Evolutionary conservation across 2,113 vertebrate species (phyloP), one percentile per base, ranked within the genome.

Genomic region (Rynchops niger): DNA sequence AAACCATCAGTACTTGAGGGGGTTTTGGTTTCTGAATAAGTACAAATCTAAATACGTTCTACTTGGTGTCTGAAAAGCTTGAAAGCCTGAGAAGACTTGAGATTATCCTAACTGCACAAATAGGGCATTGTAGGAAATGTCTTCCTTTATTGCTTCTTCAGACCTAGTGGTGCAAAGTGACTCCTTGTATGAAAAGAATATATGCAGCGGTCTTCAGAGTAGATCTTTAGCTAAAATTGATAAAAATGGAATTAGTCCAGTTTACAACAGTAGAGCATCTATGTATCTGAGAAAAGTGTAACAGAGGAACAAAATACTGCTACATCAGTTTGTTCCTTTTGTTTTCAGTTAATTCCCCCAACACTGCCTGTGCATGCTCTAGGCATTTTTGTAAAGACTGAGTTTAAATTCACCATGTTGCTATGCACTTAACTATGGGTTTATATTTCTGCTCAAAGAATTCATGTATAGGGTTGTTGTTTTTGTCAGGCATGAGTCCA

Each of bases 261-360:
- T 73, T 87, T 79, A 89, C 13, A n/a, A 7, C 34, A 70, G 6
- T 8, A 76, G 34, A 59, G 6, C 23, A 78, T 67, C 65, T 65
- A 43, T 62, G n/a, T 61, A 66, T 76, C 55, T 50, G 77, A 85
- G 62, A 61, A 13, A 82, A 95, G 12, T 38, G 27, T 65, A 85
- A 61, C 7, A 43, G n/a, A 77, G 42, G 26, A 88, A 71, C 15
- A 89, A 84, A 85, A 69, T 47, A 32, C 13, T 56, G 40, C 34
- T 93, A 59, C 59, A 79, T 79, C 49, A 43, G 56, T 94, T 71
- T 78, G 16, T 20, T 91, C 47, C 49, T 80, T 92, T 94, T 96
- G 70, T 94, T 91, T 95, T 90, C 88, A 85, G 66, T 82, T 91
- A 89, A 94, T 95, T 95, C 73, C 45, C 62, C 17, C 17, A 85